Evolutionary conservation across 1,140 invertebrate genomes (phyloP), one percentile per base, ranked within the genome.

Genomic region (Ptiloglossa arizonensis): DNA sequence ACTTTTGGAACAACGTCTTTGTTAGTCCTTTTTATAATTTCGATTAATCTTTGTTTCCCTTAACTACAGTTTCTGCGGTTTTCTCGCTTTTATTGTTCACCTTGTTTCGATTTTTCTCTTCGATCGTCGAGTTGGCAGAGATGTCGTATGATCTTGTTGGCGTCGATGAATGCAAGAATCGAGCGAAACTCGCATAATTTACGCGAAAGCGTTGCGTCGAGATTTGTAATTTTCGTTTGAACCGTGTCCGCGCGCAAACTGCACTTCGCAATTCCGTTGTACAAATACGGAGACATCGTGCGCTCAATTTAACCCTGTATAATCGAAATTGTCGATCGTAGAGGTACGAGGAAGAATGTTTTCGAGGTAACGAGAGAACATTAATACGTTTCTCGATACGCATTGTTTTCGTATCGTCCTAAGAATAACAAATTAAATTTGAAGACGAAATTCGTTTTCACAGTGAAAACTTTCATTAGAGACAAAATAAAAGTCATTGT

Each of bases 91-190:
- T n/a, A 72, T 50, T 72, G 32, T 63, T 52, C 57, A 22, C 15
- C 19, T 32, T 8, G 11, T 44, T 50, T 15, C 13, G 13, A 11
- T 15, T 24, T 63, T 50, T 15, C 5, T 24, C 6, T 32, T 66
- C 62, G 35, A 46, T 74, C 60, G 44, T 72, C 50, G n/a, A 32
- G 8, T 59, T n/a, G 17, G n/a, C n/a, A 35, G 9, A 46, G 19
- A n/a, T 44, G 35, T 17, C 3, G 8, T 4, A 5, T n/a, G 22
- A 73, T 50, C 9, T 5, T 17, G 17, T 38, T 29, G 6, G 17
- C 41, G n/a, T 44, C 38, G 68, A 70, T 44, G 56, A 46, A 44
- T 57, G 27, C 38, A 9, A 29, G 68, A 32, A 22, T 44, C 24
- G 27, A 6, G 0, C 9, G 2, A 4, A 48, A 15, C 13, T 17